A percentile compares a stretch with the other conserved stretches of the same genome.
These are phyloP conservation scores for Jordanella pulchra DNA, from an alignment of 2,797 vertebrate genomes.

Conservation along the genomic window DNA sequence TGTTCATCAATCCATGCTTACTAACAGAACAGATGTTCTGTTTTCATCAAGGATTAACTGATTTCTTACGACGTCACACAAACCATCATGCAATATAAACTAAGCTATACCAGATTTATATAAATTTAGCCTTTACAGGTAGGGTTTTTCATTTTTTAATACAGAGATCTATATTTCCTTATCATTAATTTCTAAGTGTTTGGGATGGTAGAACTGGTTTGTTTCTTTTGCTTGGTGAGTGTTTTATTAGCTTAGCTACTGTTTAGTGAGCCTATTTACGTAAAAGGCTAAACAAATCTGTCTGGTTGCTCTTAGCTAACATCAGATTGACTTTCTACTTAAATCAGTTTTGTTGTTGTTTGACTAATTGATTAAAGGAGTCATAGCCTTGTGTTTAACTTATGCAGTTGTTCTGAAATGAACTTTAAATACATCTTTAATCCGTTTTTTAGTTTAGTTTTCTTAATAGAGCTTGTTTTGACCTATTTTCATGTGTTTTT, in stretches of 20 bases:
- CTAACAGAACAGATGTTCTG: neutral
- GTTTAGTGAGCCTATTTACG: neutral
- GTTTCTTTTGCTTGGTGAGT: no score
- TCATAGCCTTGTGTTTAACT: no score
- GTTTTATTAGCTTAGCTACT: neutral
- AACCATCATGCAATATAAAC: neutral
- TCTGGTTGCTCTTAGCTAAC: neutral
- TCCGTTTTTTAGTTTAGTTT: no score
- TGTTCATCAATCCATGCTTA: neutral
- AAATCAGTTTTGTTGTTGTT: neutral
- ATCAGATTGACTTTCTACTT: neutral
- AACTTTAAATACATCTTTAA: no score
- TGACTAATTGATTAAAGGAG: neutral
- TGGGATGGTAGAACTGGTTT: no score
- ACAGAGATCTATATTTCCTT: no score
- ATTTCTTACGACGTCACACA: neutral
- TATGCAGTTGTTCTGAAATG: no score
- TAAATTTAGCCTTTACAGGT: neutral
- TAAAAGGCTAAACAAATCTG: neutral
- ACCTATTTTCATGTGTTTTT: no score
- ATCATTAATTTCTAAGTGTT: no score
- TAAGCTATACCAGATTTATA: no score
- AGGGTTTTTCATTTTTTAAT: neutral
- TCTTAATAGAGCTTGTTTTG: no score
- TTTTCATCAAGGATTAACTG: neutral